These are phyloP conservation scores for Tragelaphus scriptus DNA, from an alignment of 2,113 vertebrate genomes.

Conservation along the genomic window DNA sequence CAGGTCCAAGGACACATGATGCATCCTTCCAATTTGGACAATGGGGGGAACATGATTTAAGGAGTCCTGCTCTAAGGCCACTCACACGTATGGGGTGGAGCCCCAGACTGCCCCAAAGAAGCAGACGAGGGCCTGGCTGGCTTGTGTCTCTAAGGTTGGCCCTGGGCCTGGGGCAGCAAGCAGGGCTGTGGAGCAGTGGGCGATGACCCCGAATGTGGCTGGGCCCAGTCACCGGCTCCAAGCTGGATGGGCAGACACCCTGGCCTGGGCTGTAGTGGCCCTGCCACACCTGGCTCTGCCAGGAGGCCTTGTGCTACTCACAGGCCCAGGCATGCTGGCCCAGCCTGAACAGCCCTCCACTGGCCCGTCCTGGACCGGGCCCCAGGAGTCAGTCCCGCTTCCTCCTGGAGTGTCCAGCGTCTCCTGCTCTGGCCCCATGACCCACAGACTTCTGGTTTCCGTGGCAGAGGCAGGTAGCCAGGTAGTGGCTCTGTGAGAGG, in stretches of 20 bases:
- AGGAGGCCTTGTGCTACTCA: neutral
- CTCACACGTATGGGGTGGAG: neutral
- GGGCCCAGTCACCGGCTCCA: neutral
- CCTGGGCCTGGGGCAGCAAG: no score
- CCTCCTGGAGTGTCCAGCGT: neutral
- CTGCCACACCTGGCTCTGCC: neutral
- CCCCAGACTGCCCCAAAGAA: neutral
- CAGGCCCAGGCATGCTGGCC: neutral
- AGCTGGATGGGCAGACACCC: neutral
- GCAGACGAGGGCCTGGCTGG: neutral
- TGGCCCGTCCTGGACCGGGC: neutral
- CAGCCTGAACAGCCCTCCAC: neutral
- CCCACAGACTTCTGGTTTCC: neutral
- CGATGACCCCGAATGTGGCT: neutral
- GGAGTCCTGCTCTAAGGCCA: neutral
- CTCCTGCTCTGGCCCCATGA: neutral
- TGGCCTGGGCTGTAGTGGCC: neutral
- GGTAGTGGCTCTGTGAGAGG: neutral
- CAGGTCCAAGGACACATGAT: conserved; percentile 71
- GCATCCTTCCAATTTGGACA: neutral
- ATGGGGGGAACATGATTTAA: neutral
- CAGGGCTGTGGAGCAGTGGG: no score
- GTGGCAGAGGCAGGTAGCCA: neutral
- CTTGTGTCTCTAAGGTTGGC: neutral
- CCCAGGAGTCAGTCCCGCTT: neutral